Base-by-base conservation (phyloP, 1,140 invertebrate species). In the Heliconius congener region DNA sequence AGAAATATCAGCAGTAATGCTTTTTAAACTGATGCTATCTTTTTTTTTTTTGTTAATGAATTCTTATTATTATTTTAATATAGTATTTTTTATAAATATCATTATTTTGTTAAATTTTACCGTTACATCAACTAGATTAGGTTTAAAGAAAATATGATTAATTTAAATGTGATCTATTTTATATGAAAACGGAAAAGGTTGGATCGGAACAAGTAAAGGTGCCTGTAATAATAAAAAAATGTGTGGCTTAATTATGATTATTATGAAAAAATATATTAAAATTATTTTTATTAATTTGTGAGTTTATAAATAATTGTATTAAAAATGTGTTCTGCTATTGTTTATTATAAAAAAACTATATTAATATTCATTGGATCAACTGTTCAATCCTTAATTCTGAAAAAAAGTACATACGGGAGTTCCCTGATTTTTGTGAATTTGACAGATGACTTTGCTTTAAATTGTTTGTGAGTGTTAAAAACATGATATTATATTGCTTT, bases 161-260 rank as follows among this genome's bases (percentile, higher is more conserved):
- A 13, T 27, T 66, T 66, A 66, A 66, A 74, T 52, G 30, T 74
- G 78, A 73, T 46, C 55, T 60, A 66, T 79, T 79, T 19, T 52
- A 52, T 19, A 16, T 50, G 55, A 46, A 74, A 74, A 66, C 19
- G 73, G 52, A 74, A 57, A 71, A 73, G 72, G 73, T 81, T 76
- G 80, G 46, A 75, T 81, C 57, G 82, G 77, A 81, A 83, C 78
- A 82, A 82, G n/a, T 73, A 74, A 79, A 55, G 81, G 81, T 80
- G 81, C 81, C 78, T 82, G 76, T 57, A 50, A 66, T 73, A 78
- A 72, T 76, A 66, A 23, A 66, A 66, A 13, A 66, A 66, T 30
- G 13, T 66, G 60, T 66, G 60, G 60, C 60, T 66, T 66, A 60
- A 27, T 60, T 11, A 8, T 1, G 0, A 66, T 66, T 30, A 16